phyloP scores from a whole-genome alignment of 2,888 invertebrate species.

The Parnassius apollo region DNA sequence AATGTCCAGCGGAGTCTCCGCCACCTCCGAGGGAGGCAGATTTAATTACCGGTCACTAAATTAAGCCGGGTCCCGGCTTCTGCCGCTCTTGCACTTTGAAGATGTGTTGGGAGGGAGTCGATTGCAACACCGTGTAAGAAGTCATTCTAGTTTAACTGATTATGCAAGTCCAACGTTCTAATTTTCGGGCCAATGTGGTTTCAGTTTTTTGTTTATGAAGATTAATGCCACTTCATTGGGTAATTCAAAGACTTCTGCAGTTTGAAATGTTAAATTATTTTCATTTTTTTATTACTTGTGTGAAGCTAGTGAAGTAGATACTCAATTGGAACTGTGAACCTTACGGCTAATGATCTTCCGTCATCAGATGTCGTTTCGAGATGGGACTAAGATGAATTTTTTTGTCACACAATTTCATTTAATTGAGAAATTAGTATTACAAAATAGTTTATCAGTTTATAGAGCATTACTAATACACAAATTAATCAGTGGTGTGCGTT shows the following conservation, averaged over 20 bases:
- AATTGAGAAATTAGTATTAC: too few relatives aligned
- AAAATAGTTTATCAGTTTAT: too few relatives aligned
- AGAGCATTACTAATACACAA: too few relatives aligned
- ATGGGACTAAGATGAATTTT: too few relatives aligned
- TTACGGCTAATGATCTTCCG: too few relatives aligned
- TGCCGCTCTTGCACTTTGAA: conserved; percentile 25
- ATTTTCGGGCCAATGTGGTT: conserved; percentile 4
- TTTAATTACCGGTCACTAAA: conserved; percentile 42
- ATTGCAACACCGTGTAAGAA: conserved; percentile 24
- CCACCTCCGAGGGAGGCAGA: conserved; percentile 31
- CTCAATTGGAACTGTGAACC: too few relatives aligned
- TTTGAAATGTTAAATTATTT: too few relatives aligned
- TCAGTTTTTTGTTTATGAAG: conserved; percentile 3
- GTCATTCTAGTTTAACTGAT: conserved; percentile 17
- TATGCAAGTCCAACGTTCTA: conserved; percentile 19
- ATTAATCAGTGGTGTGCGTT: too few relatives aligned
- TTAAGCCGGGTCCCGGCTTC: conserved; percentile 30
- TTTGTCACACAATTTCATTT: too few relatives aligned
- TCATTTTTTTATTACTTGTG: too few relatives aligned
- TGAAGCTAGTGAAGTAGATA: too few relatives aligned
- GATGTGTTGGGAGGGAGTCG: conserved; percentile 19
- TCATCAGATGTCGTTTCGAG: too few relatives aligned
- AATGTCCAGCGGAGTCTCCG: conserved; percentile 36
- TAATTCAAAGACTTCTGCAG: not conserved
- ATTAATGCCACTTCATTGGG: not conserved